Evolutionary conservation across 1,140 invertebrate species (phyloP).

Genomic region (Notospermus geniculatus): DNA sequence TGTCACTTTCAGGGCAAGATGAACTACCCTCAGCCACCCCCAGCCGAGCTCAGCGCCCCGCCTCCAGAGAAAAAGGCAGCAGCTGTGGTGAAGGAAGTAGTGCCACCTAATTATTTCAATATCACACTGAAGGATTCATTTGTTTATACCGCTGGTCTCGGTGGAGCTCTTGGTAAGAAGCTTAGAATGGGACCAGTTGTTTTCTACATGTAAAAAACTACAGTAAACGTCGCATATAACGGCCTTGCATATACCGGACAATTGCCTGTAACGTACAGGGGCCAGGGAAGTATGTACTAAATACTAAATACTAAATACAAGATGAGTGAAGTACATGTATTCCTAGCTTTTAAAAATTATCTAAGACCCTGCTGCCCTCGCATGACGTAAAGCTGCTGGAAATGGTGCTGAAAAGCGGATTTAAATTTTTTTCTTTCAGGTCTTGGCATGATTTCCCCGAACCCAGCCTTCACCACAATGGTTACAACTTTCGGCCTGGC

Average conservation of each 20-base stretch:
- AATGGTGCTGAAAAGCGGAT: too few relatives aligned
- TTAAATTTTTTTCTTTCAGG: conserved; percentile 44
- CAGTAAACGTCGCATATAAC: too few relatives aligned
- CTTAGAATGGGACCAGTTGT: too few relatives aligned
- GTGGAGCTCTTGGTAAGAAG: conserved; percentile 37
- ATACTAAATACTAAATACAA: too few relatives aligned
- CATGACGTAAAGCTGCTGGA: too few relatives aligned
- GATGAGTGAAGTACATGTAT: too few relatives aligned
- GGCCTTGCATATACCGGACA: too few relatives aligned
- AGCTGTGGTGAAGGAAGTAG: conserved; percentile 44
- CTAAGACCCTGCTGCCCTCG: too few relatives aligned
- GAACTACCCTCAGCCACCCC: conserved; percentile 73
- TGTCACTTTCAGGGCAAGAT: conserved; percentile 67
- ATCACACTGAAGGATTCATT: conserved; percentile 67
- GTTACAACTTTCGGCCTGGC: conserved; percentile 79
- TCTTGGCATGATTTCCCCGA: conserved; percentile 75
- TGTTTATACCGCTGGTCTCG: conserved; percentile 68
- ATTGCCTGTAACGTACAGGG: too few relatives aligned
- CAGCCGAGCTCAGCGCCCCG: conserved; percentile 46
- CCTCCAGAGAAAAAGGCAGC: conserved; percentile 36
- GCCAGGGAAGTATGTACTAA: too few relatives aligned
- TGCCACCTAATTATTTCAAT: conserved; percentile 50
- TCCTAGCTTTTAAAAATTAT: too few relatives aligned
- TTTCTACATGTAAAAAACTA: too few relatives aligned
- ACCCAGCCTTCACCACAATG: conserved; percentile 82